These are phyloP conservation scores for Coelogynopora nodosa DNA, from an alignment of 2,888 invertebrate genomes.

Conservation along the genomic window DNA sequence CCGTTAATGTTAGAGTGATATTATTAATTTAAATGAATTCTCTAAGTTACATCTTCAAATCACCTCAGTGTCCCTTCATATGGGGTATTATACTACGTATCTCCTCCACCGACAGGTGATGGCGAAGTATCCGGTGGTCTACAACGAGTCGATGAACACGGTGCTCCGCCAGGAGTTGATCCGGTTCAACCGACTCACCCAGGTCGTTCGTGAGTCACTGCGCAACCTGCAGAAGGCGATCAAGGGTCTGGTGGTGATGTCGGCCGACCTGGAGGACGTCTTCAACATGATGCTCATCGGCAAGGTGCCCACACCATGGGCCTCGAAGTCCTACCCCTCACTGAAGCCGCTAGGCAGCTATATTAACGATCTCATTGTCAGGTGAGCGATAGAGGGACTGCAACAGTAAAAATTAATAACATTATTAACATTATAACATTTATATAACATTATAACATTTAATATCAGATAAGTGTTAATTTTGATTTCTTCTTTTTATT, in stretches of 20 bases:
- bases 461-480: too few relatives aligned
- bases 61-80: too few relatives aligned
- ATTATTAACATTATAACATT: too few relatives aligned
- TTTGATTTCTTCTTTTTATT: too few relatives aligned
- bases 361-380: constrained; percentile 58
- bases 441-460: too few relatives aligned
- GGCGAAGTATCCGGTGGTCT: constrained; percentile 58
- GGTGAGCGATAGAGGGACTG: too few relatives aligned
- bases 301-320: constrained; percentile 61
- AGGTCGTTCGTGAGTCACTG: constrained; percentile 56
- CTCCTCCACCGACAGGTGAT: constrained; percentile 49
- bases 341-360: constrained; percentile 61
- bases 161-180: constrained; percentile 60
- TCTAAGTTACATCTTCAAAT: too few relatives aligned
- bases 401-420: neutral
- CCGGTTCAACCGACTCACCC: constrained; percentile 58
- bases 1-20: too few relatives aligned
- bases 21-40: too few relatives aligned
- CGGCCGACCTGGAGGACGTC: constrained; percentile 59
- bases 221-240: constrained; percentile 59
- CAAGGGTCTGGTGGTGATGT: constrained; percentile 60
- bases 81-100: too few relatives aligned
- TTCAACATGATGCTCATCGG: constrained; percentile 61
- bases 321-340: constrained; percentile 60
- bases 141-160: constrained; percentile 62